Evolutionary conservation across 2,888 invertebrate species (phyloP), one percentile per base, ranked within the genome.

Genomic region (Euproctis similis): DNA sequence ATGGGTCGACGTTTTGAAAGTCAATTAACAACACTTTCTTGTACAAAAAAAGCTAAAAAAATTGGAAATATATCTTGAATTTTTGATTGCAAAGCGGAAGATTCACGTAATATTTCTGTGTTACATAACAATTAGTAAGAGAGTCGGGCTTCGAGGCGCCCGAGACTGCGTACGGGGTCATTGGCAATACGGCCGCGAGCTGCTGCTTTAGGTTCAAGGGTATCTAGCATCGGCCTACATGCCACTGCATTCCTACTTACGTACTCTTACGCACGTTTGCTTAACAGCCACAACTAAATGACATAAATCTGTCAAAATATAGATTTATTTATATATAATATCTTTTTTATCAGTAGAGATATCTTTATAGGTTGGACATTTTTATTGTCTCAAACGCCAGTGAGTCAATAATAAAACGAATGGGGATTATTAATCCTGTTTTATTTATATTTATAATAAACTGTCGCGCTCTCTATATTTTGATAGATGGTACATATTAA

Each of bases 111-210:
- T 56, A 65, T 65, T 63, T 60, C 60, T 64, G 65, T 68, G 73
- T 82, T 81, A 82, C 77, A 75, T 80, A 81, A 81, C 74, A 80
- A 80, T 81, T 78, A 80, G 76, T 73, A 59, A 65, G 58, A 51
- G 59, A 59, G 66, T 41, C 56, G 60, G 59, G 57, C 62, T 49
- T 46, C 43, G 54, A 44, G 54, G 59, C 49, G 60, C 60, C 60
- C 86, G 86, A 86, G 86, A 85, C 86, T 85, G 85, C 75, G 77
- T 75, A 74, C 77, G 84, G 84, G 87, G 87, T 87, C 88, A 87
- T 85, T 85, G 86, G 84, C 85, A 82, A 85, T 70, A 78, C 81
- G 85, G 76, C 78, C 80, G 77, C 77, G 72, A 74, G 82, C 80
- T 81, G 85, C 86, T 82, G 76, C 84, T 81, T 60, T 78, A 80